Evolutionary conservation across 53 echinoderm and acorn worm species (phyloP).

Genomic region (Holothuria scabra): DNA sequence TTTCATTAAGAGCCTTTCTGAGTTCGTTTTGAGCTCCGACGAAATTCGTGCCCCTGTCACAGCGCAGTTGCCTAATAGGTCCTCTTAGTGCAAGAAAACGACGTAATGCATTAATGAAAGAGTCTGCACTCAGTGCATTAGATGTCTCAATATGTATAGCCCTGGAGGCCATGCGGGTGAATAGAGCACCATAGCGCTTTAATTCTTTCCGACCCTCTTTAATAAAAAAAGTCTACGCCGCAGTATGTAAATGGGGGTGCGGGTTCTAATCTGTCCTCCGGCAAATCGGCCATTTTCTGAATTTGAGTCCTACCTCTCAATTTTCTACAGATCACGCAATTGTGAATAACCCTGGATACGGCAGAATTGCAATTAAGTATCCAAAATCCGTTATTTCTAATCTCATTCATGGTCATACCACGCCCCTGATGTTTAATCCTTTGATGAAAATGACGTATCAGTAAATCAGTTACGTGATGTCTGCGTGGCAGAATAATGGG

Average conservation of each 20-base stretch:
- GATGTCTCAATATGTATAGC: constrained; percentile 75
- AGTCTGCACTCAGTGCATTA: constrained; percentile 59
- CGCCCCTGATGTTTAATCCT: constrained; percentile 44
- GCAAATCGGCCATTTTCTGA: constrained; percentile 24
- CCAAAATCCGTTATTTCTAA: constrained; percentile 44
- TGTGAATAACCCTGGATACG: constrained; percentile 1
- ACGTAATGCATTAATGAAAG: constrained; percentile 72
- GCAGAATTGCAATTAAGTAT: constrained; percentile 54
- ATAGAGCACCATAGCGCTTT: too few relatives aligned
- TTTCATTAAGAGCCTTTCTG: too few relatives aligned
- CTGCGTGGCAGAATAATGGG: neutral
- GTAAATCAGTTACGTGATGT: constrained; percentile 19
- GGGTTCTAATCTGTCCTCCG: too few relatives aligned
- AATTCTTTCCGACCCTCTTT: constrained; percentile 66
- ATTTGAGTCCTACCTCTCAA: neutral
- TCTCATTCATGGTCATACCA: constrained; percentile 51
- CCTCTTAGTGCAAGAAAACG: too few relatives aligned
- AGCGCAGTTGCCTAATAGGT: too few relatives aligned
- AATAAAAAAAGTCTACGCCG: constrained; percentile 64
- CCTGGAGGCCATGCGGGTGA: constrained; percentile 66
- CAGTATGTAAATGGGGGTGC: constrained; percentile 62
- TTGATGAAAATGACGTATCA: constrained; percentile 47
- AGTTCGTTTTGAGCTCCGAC: too few relatives aligned
- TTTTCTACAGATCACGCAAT: constrained; percentile 15
- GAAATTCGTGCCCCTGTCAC: too few relatives aligned